Conservation (phyloP, 2,797 vertebrate species). For the Holocentrus rufus region DNA sequence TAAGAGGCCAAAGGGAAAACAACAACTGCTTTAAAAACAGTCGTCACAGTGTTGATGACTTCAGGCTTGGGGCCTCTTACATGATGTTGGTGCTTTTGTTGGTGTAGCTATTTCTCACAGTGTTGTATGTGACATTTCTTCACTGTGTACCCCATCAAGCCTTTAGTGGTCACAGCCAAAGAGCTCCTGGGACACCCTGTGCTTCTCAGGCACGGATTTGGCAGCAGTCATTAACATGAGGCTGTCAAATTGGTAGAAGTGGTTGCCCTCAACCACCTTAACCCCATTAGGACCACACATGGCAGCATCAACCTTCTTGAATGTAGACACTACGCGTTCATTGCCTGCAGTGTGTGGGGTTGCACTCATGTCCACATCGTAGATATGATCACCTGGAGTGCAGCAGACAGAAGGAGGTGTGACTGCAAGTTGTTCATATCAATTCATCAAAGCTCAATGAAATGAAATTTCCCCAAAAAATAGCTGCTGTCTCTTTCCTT, state of each 20-base stretch:
- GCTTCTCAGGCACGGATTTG: conserved; percentile 43
- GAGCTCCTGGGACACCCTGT: conserved; percentile 63
- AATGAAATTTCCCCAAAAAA: too few relatives aligned
- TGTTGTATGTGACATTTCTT: conserved; percentile 18
- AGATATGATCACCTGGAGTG: conserved; percentile 60
- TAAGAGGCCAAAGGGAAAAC: conserved; percentile 13
- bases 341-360: conserved; percentile 40
- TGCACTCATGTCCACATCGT: conserved; percentile 68
- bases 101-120: conserved; percentile 14
- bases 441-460: too few relatives aligned
- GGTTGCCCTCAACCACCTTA: conserved; percentile 63
- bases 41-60: background rate
- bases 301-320: conserved; percentile 64
- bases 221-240: background rate
- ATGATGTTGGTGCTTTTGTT: conserved; percentile 27
- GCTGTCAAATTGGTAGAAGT: conserved; percentile 67
- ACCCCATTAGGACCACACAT: conserved; percentile 68
- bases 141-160: conserved; percentile 14
- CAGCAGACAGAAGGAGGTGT: background rate
- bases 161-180: conserved; percentile 77
- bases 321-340: conserved; percentile 3
- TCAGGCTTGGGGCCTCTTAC: background rate
- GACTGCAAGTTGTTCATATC: background rate
- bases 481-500: too few relatives aligned
- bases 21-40: background rate